phyloP scores from a whole-genome alignment of 2,113 vertebrate genomes.

The Pionites leucogaster region DNA sequence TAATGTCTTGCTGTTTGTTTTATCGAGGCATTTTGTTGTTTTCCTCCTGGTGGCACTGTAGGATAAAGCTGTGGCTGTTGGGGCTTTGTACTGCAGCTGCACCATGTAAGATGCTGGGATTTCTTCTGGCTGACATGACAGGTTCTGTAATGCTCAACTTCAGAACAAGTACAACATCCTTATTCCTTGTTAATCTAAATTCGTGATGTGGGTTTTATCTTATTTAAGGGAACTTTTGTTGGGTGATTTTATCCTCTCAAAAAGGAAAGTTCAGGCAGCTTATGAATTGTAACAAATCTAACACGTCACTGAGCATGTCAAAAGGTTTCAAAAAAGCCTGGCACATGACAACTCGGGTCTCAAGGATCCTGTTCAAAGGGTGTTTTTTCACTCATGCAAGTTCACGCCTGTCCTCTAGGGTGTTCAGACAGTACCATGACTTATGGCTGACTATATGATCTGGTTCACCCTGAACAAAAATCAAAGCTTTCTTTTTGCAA shows the following conservation, averaged over 20 bases:
- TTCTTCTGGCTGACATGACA: not conserved
- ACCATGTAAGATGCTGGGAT: not conserved
- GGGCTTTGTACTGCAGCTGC: not conserved
- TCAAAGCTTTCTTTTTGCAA: not conserved
- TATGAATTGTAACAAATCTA: not conserved
- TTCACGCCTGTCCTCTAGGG: not conserved
- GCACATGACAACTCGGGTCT: not conserved
- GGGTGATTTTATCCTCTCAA: not conserved
- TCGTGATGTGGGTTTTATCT: not conserved
- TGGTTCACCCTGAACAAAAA: not conserved
- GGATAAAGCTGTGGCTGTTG: not conserved
- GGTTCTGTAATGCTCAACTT: not conserved
- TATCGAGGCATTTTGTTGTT: not conserved
- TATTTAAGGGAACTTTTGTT: not conserved
- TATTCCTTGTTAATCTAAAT: not conserved
- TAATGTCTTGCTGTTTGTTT: not conserved
- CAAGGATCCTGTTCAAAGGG: not conserved
- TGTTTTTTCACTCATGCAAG: not conserved
- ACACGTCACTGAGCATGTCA: fast-evolving
- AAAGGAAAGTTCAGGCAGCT: not conserved
- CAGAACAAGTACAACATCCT: not conserved
- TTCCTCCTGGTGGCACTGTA: conserved; percentile 45
- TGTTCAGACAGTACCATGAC: not conserved
- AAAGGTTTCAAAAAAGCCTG: not conserved
- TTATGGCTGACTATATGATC: not conserved